A percentile compares a stretch with the other conserved stretches of the same genome.
Evolutionary conservation across 2,797 vertebrate genomes (phyloP).

Genomic region (Microctenopoma lineatum): DNA sequence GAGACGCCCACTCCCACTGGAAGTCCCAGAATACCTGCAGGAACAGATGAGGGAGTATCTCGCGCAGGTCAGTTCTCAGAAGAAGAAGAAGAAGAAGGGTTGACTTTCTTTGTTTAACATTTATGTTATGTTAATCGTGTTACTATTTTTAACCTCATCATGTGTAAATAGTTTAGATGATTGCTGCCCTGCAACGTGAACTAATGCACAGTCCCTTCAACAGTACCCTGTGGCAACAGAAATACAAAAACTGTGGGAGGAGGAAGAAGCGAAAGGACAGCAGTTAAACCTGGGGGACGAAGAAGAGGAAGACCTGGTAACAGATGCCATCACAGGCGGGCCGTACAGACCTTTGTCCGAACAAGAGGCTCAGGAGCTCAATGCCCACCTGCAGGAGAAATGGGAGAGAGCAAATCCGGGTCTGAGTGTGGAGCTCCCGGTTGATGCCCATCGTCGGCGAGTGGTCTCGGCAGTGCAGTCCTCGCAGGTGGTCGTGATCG

Average conservation of each 20-base stretch:
- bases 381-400: slow-evolving; percentile 79
- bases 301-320: slow-evolving; percentile 81
- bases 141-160: too few relatives aligned
- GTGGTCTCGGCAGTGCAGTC: slow-evolving; percentile 87
- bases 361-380: slow-evolving; percentile 79
- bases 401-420: slow-evolving; percentile 84
- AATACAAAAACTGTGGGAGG: slow-evolving; percentile 84
- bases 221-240: slow-evolving; percentile 88
- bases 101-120: too few relatives aligned
- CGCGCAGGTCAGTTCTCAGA: slow-evolving; percentile 76
- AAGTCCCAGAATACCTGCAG: slow-evolving; percentile 86
- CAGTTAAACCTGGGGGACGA: slow-evolving; percentile 64
- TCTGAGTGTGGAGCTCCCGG: slow-evolving; percentile 85
- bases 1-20: slow-evolving; percentile 85
- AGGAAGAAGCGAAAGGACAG: slow-evolving; percentile 67
- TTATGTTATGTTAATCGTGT: too few relatives aligned
- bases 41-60: slow-evolving; percentile 88
- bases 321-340: slow-evolving; percentile 90
- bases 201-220: not conserved
- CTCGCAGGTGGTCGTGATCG: slow-evolving; percentile 91
- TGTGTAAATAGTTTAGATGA: too few relatives aligned
- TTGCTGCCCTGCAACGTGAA: too few relatives aligned
- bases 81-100: too few relatives aligned
- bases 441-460: slow-evolving; percentile 87
- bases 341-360: slow-evolving; percentile 81